A percentile compares a stretch with the other conserved stretches of the same genome.
Evolutionary conservation across 2,113 vertebrate species (phyloP).

Genomic region (Caloenas nicobarica): DNA sequence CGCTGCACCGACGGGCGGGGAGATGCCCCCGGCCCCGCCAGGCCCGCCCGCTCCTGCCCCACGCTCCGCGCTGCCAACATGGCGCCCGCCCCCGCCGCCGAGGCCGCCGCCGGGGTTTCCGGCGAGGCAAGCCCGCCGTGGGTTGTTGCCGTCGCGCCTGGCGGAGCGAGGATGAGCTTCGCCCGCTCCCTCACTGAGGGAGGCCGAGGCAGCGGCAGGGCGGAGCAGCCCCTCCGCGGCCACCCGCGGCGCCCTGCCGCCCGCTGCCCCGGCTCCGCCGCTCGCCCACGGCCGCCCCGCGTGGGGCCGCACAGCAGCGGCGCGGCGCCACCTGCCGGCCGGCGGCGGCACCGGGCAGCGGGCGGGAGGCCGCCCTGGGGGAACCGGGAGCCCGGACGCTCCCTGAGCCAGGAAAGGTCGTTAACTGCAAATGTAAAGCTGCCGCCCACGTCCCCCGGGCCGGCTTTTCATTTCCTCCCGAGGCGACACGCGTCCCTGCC

Average conservation of each 20-base stretch:
- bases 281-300: too few relatives aligned
- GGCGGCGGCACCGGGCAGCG: too few relatives aligned
- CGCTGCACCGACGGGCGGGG: too few relatives aligned
- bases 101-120: neutral
- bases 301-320: neutral
- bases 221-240: too few relatives aligned
- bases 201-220: too few relatives aligned
- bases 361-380: too few relatives aligned
- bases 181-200: too few relatives aligned
- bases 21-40: too few relatives aligned
- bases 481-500: rapidly evolving
- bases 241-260: too few relatives aligned
- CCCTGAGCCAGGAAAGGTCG: rapidly evolving
- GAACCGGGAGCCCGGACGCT: rapidly evolving
- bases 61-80: neutral
- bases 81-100: neutral
- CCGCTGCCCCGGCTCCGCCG: neutral
- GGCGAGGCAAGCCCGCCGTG: neutral
- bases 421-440: rapidly evolving
- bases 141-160: neutral
- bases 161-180: neutral
- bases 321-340: neutral
- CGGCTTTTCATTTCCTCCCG: neutral
- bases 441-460: rapidly evolving
- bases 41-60: too few relatives aligned